These are phyloP conservation scores for Leptinotarsa haldemani DNA, from an alignment of 2,888 invertebrate species.

Conservation along the genomic window DNA sequence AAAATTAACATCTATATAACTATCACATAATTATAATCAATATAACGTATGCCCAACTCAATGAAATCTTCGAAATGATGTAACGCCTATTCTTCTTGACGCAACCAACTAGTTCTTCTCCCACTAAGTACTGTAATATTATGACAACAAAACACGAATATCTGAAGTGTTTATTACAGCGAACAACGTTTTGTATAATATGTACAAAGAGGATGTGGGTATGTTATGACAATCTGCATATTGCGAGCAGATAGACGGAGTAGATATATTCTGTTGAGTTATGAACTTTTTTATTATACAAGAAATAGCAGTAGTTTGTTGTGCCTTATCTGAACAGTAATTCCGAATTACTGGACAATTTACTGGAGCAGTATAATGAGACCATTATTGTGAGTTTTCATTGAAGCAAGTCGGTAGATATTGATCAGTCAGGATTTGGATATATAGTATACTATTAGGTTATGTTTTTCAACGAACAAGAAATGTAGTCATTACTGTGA, in stretches of 20 bases:
- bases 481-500: too few relatives aligned
- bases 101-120: too few relatives aligned
- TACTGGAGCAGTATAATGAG: not conserved
- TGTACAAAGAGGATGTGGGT: constrained; percentile 7
- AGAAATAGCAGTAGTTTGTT: not conserved
- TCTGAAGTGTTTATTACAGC: not conserved
- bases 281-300: not conserved
- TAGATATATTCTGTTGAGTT: not conserved
- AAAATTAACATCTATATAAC: too few relatives aligned
- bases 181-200: not conserved
- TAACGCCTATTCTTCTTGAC: too few relatives aligned
- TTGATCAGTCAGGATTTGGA: too few relatives aligned
- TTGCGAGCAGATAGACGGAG: not conserved
- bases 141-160: not conserved
- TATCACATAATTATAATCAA: too few relatives aligned
- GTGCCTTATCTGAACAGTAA: not conserved
- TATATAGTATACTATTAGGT: too few relatives aligned
- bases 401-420: not conserved
- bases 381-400: not conserved
- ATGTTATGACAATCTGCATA: constrained; percentile 9
- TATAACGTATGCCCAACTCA: too few relatives aligned
- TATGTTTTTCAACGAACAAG: too few relatives aligned
- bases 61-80: too few relatives aligned
- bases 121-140: not conserved
- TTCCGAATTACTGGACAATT: not conserved